Percentiles rank a stretch among this genome's conserved stretches.
Evolutionary conservation across 2,797 vertebrate species (phyloP).

Genomic region (Tapirus indicus): DNA sequence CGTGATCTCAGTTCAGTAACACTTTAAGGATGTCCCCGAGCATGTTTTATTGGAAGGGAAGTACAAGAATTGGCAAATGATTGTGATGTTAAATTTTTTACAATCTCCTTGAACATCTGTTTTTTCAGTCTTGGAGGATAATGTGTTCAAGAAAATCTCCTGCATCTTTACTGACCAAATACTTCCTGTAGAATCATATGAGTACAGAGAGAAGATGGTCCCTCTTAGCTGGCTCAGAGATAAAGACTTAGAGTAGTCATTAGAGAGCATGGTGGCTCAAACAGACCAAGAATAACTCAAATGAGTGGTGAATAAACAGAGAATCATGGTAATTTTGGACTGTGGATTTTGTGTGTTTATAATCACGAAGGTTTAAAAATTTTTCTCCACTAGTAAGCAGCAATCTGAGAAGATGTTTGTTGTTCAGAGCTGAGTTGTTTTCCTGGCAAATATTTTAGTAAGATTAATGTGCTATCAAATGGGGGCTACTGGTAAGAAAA

Average conservation of each 20-base stretch:
- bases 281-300: neutral
- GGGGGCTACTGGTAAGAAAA: neutral
- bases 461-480: neutral
- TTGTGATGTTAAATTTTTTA: neutral
- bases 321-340: neutral
- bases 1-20: neutral
- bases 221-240: neutral
- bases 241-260: neutral
- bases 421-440: neutral
- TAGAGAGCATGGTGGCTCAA: neutral
- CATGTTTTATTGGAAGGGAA: neutral
- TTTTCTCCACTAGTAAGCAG: neutral
- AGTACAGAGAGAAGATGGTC: neutral
- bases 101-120: neutral
- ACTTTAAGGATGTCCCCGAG: neutral
- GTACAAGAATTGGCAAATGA: neutral
- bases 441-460: neutral
- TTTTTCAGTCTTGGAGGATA: neutral
- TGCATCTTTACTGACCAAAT: neutral
- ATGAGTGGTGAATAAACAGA: neutral
- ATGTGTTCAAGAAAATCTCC: neutral
- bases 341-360: neutral
- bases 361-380: neutral
- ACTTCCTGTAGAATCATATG: neutral
- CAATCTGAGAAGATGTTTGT: neutral